phyloP scores from a whole-genome alignment of 2,113 vertebrate genomes.

The Hystrix brachyura region DNA sequence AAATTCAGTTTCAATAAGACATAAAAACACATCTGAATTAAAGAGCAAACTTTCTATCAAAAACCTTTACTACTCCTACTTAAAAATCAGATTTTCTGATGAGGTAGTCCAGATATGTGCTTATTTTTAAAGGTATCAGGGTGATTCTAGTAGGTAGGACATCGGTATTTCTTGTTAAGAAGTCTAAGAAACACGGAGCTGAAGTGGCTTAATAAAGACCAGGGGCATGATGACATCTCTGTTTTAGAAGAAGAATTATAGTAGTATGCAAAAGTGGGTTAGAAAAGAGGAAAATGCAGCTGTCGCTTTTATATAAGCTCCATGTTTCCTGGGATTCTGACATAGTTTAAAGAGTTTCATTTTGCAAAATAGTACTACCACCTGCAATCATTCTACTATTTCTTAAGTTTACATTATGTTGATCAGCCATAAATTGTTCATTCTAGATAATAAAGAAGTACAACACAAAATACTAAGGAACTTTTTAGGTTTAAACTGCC shows the following conservation, averaged over 20 bases:
- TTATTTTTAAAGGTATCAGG: not conserved
- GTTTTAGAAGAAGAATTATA: not conserved
- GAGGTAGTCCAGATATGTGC: not conserved
- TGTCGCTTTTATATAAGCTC: not conserved
- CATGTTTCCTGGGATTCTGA: not conserved
- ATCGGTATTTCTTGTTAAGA: not conserved
- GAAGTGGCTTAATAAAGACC: not conserved
- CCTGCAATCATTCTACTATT: not conserved
- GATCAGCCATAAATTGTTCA: not conserved
- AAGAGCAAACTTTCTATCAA: not conserved
- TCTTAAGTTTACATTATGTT: not conserved
- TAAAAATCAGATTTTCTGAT: not conserved
- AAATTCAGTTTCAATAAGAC: not conserved
- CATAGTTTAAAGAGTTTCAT: not conserved
- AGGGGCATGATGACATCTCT: not conserved
- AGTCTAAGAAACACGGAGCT: not conserved
- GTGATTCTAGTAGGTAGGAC: not conserved
- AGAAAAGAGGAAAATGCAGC: not conserved
- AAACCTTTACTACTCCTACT: not conserved
- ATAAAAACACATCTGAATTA: not conserved
- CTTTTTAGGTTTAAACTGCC: not conserved
- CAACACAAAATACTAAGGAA: slow-evolving; percentile 21
- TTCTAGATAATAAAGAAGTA: not conserved
- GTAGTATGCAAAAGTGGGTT: not conserved
- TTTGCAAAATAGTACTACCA: not conserved